A percentile compares a stretch with the other conserved stretches of the same genome.
phyloP scores from a whole-genome alignment of 1,140 invertebrate genomes.

The Penaeus indicus region DNA sequence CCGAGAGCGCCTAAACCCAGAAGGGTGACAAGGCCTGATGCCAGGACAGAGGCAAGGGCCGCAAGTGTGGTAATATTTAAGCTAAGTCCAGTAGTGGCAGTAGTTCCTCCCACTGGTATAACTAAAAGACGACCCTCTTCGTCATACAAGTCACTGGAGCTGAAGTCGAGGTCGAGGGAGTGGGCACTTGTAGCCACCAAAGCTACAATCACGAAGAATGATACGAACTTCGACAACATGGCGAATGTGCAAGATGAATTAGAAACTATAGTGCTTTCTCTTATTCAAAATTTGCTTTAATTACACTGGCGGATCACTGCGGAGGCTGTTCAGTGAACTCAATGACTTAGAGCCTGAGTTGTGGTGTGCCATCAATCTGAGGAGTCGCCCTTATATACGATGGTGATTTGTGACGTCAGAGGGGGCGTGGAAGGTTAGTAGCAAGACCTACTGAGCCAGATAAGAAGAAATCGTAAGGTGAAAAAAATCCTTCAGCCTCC shows the following conservation, averaged over 20 bases:
- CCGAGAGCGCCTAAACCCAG: constrained; percentile 43
- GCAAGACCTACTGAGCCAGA: constrained; percentile 61
- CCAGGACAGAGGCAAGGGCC: not conserved
- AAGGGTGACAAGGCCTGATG: constrained; percentile 33
- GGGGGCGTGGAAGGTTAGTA: constrained; percentile 22
- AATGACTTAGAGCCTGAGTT: not conserved
- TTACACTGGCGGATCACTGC: not conserved
- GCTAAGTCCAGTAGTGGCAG: not conserved
- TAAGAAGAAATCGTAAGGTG: constrained; percentile 55
- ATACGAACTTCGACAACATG: constrained; percentile 39
- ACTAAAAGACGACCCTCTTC: constrained; percentile 57
- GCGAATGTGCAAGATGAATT: not conserved
- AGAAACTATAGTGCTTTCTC: not conserved
- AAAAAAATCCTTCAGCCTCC: constrained; percentile 49
- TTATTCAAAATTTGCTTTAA: not conserved
- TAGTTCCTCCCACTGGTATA: not conserved
- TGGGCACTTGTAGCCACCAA: not conserved
- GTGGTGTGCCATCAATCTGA: constrained; percentile 48
- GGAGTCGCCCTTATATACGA: constrained; percentile 50
- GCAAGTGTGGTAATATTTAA: not conserved
- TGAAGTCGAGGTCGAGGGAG: not conserved
- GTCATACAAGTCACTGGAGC: constrained; percentile 33
- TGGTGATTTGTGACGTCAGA: constrained; percentile 40
- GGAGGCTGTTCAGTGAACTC: not conserved
- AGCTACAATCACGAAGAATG: constrained; percentile 23